Base-by-base conservation (phyloP, 2,113 vertebrate genomes). In the Chaenogobius annularis region DNA sequence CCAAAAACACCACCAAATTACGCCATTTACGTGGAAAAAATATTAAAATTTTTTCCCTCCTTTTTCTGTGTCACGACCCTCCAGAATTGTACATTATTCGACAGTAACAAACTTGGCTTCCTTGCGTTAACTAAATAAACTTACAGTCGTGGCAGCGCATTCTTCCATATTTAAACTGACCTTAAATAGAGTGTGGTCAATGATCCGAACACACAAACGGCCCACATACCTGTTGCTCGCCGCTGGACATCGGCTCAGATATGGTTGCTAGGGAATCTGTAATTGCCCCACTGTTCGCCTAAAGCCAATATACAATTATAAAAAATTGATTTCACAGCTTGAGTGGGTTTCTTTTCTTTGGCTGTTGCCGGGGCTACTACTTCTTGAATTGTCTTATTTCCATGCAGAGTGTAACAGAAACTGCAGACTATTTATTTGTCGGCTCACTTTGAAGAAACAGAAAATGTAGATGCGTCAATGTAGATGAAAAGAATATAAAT, bases 311-410 rank as follows among this genome's bases (percentile, higher is more conserved):
- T 56, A 37, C 13, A 58, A 69, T 10, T 37, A 54, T 23, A 26
- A 46, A 63, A 17, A 37, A 56, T 46, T 63, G 35, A 74, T 72
- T 74, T 77, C 67, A 47, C 78, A 69, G 64, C 52, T 54, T 37
- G 50, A 19, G 22, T 19, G 22, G 22, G 17, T 65, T 65, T 19
- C 44, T 47, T 46, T 66, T 44, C 11, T 66, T 46, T 66, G 46
- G 35, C 17, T n/a, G 19, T 46, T 66, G 31, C 70, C 46, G n/a
- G 4, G 23, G 63, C 12, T 59, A 46, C 23, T 63, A 46, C 12
- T 17, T 43, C 1, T 10, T 10, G 8, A 10, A 40, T 3, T 50
- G 6, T 52, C 17, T n/a, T n/a, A 52, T 8, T 5, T 19, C 7
- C 19, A n/a, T 19, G 26, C 26, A 4, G 4, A 31, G 26, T 2